These are phyloP conservation scores for Steatocranus sp. DNA, from an alignment of 2,797 vertebrate species.

Conservation along the genomic window DNA sequence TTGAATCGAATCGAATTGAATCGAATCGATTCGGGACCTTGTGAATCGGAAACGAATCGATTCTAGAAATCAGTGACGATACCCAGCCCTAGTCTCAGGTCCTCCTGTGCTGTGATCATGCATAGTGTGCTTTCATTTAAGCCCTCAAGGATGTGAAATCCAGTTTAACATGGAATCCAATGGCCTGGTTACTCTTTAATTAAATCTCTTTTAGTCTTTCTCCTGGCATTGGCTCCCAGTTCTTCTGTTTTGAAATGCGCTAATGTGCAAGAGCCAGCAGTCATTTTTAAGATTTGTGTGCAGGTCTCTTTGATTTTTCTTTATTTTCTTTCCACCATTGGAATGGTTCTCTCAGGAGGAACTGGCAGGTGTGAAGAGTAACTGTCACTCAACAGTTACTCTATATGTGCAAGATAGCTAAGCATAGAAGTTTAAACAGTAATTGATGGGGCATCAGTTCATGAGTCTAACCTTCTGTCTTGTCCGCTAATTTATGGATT, in stretches of 20 bases:
- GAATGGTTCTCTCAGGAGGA: not conserved
- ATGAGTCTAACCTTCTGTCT: not conserved
- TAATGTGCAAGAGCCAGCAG: not conserved
- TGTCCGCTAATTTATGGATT: fast-evolving
- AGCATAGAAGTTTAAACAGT: not conserved
- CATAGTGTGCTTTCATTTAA: not conserved
- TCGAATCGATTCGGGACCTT: no score
- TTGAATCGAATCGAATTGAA: no score
- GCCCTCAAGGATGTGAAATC: not conserved
- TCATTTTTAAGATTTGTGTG: not conserved
- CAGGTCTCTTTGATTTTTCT: not conserved
- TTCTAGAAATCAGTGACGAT: no score
- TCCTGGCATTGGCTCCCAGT: not conserved
- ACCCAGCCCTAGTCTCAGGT: no score
- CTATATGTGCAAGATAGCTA: not conserved
- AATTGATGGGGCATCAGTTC: not conserved
- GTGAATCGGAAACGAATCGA: no score
- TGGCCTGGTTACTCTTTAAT: not conserved
- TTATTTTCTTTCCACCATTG: not conserved
- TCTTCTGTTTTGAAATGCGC: not conserved
- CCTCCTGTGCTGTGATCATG: not conserved
- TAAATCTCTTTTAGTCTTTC: not conserved
- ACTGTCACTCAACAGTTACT: not conserved
- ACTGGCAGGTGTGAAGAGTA: not conserved
- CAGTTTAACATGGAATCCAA: not conserved